Conservation (phyloP, 2,113 vertebrate genomes). For the Leptosomus discolor region DNA sequence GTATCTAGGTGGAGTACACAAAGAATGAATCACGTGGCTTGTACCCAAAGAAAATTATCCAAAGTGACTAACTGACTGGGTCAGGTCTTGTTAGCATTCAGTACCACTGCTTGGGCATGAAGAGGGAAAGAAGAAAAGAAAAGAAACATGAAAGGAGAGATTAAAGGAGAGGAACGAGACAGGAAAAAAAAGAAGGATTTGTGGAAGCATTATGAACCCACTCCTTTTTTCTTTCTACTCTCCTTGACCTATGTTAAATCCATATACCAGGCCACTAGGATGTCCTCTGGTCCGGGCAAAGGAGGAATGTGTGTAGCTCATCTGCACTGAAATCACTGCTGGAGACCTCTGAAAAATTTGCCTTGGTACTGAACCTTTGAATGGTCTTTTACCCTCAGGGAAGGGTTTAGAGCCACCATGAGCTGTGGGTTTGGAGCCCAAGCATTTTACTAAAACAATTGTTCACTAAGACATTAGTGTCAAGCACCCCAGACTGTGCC, state of each 20-base stretch:
- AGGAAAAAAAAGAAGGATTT: conserved; percentile 3
- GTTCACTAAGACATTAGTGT: background rate
- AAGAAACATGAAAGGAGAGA: conserved; percentile 46
- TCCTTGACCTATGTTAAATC: background rate
- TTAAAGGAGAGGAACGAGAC: conserved; percentile 13
- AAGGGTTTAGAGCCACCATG: background rate
- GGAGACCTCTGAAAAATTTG: background rate
- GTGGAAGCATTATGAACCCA: background rate
- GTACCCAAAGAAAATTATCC: background rate
- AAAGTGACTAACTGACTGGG: background rate
- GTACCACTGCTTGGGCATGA: background rate
- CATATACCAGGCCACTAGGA: background rate
- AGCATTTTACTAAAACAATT: background rate
- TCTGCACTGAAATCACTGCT: background rate
- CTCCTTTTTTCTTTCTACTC: background rate
- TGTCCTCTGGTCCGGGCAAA: background rate
- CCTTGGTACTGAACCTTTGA: background rate
- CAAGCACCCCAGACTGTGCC: background rate
- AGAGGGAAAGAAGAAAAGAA: background rate
- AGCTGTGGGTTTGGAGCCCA: background rate
- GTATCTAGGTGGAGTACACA: background rate
- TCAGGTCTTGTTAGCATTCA: conserved; percentile 24
- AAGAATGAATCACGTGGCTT: background rate
- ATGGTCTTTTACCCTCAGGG: background rate
- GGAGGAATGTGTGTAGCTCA: background rate